Evolutionary conservation across 2,113 vertebrate species (phyloP).

Genomic region (Phaethornis superciliosus): DNA sequence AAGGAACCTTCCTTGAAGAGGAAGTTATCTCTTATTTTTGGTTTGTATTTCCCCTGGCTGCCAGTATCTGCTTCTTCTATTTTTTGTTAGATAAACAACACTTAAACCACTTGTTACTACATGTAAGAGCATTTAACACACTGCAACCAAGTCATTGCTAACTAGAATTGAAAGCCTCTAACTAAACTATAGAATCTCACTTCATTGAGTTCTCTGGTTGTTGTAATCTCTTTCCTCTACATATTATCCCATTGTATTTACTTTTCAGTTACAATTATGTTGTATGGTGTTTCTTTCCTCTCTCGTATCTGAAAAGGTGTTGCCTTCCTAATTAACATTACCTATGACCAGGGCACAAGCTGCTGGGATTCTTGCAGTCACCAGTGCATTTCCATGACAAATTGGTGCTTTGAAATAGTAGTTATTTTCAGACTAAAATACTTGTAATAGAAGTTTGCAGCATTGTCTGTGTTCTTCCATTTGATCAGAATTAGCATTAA

Average conservation of each 20-base stretch:
- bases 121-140: not conserved
- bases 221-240: not conserved
- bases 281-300: not conserved
- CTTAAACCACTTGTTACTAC: fast-evolving
- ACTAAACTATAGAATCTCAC: not conserved
- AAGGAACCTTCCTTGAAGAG: not conserved
- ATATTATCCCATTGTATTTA: not conserved
- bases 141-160: not conserved
- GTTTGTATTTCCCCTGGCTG: not conserved
- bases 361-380: not conserved
- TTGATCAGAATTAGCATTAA: not conserved
- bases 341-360: not conserved
- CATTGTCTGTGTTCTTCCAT: not conserved
- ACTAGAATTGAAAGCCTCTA: not conserved
- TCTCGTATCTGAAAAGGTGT: not conserved
- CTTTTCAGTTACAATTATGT: not conserved
- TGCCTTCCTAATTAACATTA: not conserved
- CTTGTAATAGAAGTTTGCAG: not conserved
- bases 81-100: not conserved
- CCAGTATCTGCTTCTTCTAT: not conserved
- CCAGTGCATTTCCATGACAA: not conserved
- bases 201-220: not conserved
- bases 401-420: not conserved
- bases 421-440: not conserved
- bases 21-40: not conserved